Conservation (phyloP, 2,888 invertebrate genomes). For the Bimastos eiseni region DNA sequence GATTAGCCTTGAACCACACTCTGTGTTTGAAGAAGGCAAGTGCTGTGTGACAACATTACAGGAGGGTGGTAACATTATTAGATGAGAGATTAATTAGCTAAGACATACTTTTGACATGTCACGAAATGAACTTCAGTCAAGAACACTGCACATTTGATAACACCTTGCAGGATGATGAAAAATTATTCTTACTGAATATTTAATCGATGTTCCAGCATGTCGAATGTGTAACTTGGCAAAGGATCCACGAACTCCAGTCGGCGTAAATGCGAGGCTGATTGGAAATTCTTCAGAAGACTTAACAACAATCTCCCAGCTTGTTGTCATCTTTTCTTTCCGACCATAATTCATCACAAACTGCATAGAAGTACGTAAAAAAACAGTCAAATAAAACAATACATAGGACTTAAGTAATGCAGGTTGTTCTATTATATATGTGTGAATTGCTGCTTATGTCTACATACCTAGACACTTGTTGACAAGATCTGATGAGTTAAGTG, state of each 20-base stretch:
- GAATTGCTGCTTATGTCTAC: not conserved
- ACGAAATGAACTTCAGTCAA: not conserved
- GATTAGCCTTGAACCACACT: not conserved
- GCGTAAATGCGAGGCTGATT: slow-evolving; percentile 34
- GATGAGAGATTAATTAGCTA: too few relatives aligned
- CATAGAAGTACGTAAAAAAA: not conserved
- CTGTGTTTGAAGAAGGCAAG: not conserved
- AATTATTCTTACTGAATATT: slow-evolving; percentile 36
- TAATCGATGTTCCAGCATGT: slow-evolving; percentile 28
- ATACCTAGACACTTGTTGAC: not conserved
- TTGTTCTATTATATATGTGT: not conserved
- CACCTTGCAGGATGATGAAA: not conserved
- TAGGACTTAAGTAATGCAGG: not conserved
- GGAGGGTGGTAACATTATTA: too few relatives aligned
- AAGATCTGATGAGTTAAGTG: not conserved
- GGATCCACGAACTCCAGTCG: slow-evolving; percentile 16
- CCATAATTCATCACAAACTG: slow-evolving; percentile 33
- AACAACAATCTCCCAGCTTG: slow-evolving; percentile 36
- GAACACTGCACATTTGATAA: not conserved
- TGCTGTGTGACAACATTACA: too few relatives aligned
- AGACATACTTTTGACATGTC: too few relatives aligned
- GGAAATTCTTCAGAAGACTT: slow-evolving; percentile 35
- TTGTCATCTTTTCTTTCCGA: not conserved
- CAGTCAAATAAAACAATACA: not conserved
- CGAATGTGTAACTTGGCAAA: slow-evolving; percentile 32